Conservation (phyloP, 1,140 invertebrate species). For the Steinernema feltiae region DNA sequence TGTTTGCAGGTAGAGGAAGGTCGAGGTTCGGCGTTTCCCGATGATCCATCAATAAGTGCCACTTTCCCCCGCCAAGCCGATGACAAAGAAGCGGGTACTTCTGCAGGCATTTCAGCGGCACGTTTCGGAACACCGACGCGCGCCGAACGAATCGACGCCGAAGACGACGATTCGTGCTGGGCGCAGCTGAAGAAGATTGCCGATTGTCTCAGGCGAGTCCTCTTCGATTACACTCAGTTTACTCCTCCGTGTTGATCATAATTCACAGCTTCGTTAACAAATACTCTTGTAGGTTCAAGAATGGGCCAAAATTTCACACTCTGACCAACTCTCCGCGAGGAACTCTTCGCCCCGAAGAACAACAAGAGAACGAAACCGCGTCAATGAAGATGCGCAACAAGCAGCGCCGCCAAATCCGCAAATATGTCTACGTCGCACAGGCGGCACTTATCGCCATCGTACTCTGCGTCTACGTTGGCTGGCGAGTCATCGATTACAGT, state of each 20-base stretch:
- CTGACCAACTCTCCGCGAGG: slow-evolving; percentile 1
- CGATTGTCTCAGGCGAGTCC: background rate
- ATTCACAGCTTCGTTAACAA: no score
- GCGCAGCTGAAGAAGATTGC: slow-evolving; percentile 7
- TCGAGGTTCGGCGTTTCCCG: background rate
- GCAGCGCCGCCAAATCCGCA: background rate
- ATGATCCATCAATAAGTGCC: background rate
- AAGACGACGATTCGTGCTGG: background rate
- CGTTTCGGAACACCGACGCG: background rate
- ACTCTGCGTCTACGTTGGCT: background rate
- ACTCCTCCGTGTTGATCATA: no score
- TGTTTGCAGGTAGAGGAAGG: background rate
- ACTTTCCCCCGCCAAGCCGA: background rate
- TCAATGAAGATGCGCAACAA: background rate
- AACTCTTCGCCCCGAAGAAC: background rate
- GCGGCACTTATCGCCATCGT: slow-evolving; percentile 8
- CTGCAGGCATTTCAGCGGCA: background rate
- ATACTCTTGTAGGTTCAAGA: slow-evolving; percentile 1
- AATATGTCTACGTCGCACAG: background rate
- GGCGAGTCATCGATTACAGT: background rate
- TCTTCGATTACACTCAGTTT: background rate
- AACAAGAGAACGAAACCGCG: background rate
- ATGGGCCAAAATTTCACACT: background rate
- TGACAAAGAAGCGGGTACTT: slow-evolving; percentile 9
- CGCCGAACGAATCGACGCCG: background rate